A percentile compares a stretch with the other conserved stretches of the same genome.
Conservation (phyloP, 2,113 vertebrate species). For the Gasterosteus nipponicus region DNA sequence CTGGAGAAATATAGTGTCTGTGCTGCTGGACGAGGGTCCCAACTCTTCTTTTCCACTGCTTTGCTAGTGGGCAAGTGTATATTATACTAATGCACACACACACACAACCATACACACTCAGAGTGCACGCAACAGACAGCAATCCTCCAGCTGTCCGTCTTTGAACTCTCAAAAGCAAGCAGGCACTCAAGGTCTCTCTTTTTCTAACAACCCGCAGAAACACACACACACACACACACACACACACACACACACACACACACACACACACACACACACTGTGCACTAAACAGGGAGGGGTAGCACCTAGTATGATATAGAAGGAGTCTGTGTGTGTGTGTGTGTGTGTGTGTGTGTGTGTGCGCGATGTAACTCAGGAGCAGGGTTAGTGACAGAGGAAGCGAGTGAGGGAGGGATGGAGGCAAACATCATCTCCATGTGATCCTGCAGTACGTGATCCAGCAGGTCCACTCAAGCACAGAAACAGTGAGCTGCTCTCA, state of each 20-base stretch:
- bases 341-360: not conserved
- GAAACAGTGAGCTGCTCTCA: not conserved
- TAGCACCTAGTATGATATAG: slow-evolving; percentile 42
- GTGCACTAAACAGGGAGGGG: not conserved
- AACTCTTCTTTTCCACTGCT: slow-evolving; percentile 21
- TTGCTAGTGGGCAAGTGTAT: slow-evolving; percentile 2
- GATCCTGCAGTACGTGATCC: slow-evolving; percentile 9
- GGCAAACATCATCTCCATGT: slow-evolving; percentile 23
- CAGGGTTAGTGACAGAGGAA: slow-evolving; percentile 22
- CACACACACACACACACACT: not conserved
- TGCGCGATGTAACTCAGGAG: slow-evolving; percentile 42
- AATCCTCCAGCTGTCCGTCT: slow-evolving; percentile 8
- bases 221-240: too few species aligned
- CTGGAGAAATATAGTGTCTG: slow-evolving; percentile 37
- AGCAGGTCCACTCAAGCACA: slow-evolving; percentile 3
- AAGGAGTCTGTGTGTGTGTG: slow-evolving; percentile 13
- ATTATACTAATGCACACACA: slow-evolving; percentile 11
- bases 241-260: not conserved
- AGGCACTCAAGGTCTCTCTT: slow-evolving; percentile 35
- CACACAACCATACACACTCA: not conserved
- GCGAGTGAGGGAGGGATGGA: slow-evolving; percentile 6
- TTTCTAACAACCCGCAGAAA: not conserved
- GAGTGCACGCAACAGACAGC: slow-evolving; percentile 4
- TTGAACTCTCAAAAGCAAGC: slow-evolving; percentile 29
- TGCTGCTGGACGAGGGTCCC: slow-evolving; percentile 21